Evolutionary conservation across 2,888 invertebrate genomes (phyloP).

Genomic region (Trilocha varians): DNA sequence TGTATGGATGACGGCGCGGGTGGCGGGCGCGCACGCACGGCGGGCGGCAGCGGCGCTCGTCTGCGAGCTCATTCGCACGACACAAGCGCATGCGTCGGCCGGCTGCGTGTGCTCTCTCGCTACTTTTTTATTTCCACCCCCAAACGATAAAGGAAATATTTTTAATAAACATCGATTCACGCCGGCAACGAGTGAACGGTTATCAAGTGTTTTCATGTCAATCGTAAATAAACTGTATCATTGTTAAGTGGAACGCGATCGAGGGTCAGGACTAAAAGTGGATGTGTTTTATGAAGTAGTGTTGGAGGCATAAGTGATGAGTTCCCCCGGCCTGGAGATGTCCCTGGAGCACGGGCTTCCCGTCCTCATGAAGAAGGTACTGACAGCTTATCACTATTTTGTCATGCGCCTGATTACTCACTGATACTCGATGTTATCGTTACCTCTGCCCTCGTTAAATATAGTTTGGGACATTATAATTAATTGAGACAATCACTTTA

Average conservation of each 20-base stretch:
- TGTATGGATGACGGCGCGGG: conserved; percentile 26
- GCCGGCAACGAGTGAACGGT: conserved; percentile 38
- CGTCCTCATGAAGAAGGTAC: conserved; percentile 60
- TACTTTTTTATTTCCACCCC: conserved; percentile 29
- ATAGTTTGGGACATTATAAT: not conserved
- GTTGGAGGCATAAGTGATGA: conserved; percentile 36
- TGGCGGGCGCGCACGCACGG: conserved; percentile 18
- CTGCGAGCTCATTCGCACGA: conserved; percentile 42
- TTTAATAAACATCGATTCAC: conserved; percentile 18
- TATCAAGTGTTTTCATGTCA: conserved; percentile 36
- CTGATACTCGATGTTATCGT: conserved; percentile 2
- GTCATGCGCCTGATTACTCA: not conserved
- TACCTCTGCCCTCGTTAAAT: not conserved
- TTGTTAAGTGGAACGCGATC: conserved; percentile 31
- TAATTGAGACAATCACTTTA: not conserved
- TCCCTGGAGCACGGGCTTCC: conserved; percentile 61
- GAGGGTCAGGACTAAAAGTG: conserved; percentile 24
- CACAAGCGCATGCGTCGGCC: conserved; percentile 47
- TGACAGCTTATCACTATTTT: not conserved
- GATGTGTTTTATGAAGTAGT: conserved; percentile 37
- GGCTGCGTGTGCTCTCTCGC: conserved; percentile 33
- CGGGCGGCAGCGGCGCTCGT: conserved; percentile 26
- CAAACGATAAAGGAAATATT: conserved; percentile 17
- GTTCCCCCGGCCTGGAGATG: conserved; percentile 55
- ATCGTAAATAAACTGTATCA: conserved; percentile 36